These are phyloP conservation scores for Dipodomys merriami DNA, from an alignment of 2,113 vertebrate genomes.

Conservation along the genomic window DNA sequence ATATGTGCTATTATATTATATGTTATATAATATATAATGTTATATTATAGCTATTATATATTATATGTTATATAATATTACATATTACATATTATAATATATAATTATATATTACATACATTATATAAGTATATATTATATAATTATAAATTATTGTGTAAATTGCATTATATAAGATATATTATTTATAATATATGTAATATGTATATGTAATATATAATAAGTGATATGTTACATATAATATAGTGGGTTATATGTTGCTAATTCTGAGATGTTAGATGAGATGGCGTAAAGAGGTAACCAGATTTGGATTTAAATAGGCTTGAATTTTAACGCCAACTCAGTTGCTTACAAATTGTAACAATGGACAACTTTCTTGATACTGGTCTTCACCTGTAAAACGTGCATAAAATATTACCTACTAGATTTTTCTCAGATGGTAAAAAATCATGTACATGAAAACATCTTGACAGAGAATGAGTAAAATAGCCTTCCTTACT, in stretches of 20 bases:
- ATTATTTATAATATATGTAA: too few species aligned
- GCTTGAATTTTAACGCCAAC: background rate
- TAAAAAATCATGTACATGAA: constrained; percentile 20
- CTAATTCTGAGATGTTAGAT: background rate
- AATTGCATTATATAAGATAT: too few species aligned
- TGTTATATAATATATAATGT: too few species aligned
- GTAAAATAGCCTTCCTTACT: background rate
- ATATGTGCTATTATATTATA: too few species aligned
- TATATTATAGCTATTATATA: too few species aligned
- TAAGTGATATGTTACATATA: background rate
- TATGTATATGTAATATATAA: too few species aligned
- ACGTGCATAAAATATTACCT: background rate
- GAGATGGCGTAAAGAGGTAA: background rate
- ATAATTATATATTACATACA: too few species aligned
- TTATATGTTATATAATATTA: too few species aligned
- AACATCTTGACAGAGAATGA: background rate
- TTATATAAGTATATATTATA: too few species aligned
- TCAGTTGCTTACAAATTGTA: background rate
- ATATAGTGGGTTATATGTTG: background rate
- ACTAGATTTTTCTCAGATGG: background rate
- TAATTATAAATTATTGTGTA: too few species aligned
- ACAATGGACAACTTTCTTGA: background rate
- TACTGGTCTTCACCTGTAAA: background rate
- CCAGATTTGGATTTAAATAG: background rate
- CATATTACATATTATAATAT: too few species aligned